Evolutionary conservation across 1,140 invertebrate species (phyloP), one percentile per base, ranked within the genome.

Genomic region (Arion vulgaris): DNA sequence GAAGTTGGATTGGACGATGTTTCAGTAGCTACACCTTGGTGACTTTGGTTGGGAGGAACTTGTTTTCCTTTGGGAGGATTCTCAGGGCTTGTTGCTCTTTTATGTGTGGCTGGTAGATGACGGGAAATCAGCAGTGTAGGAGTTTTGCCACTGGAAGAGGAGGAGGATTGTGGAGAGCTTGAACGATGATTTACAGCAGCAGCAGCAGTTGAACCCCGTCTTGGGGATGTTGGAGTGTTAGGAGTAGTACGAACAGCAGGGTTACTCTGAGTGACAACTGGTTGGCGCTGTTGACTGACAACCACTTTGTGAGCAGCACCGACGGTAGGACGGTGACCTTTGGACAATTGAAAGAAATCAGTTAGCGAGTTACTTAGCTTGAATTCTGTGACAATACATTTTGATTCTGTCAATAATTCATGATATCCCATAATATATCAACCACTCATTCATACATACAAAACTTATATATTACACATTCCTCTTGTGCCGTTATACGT

Each of bases 191-290:
- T 57, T 19, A 2, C 19, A 23, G 53, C 19, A 57, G 53, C 53
- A 32, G 19, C n/a, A 66, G 62, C 62, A 15, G 62, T 7, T 28
- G 62, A 66, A 1, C 49, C 32, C 32, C 76, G 76, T 68, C 73
- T 51, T 9, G 76, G 76, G 7, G 76, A 78, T 28, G 76, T 78
- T 1, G 76, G 76, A 1, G 76, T 78, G 76, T 78, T 78, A 17
- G 76, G 76, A 32, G 28, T 53, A 17, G 76, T 13, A 19, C 76
- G 76, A 15, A 17, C 15, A 34, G 36, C 57, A 28, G 41, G 2
- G n/a, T 53, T 34, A 53, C 49, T 36, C 2, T 32, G 9, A 26
- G 36, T 66, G 4, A 34, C n/a, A n/a, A n/a, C 28, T 7, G 76
- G 53, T 13, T 13, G 51, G 15, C 76, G 32, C 45, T 78, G 76